Conservation (phyloP, 35 echinoderm and acorn worm species). For the Stichopus chloronotus region DNA sequence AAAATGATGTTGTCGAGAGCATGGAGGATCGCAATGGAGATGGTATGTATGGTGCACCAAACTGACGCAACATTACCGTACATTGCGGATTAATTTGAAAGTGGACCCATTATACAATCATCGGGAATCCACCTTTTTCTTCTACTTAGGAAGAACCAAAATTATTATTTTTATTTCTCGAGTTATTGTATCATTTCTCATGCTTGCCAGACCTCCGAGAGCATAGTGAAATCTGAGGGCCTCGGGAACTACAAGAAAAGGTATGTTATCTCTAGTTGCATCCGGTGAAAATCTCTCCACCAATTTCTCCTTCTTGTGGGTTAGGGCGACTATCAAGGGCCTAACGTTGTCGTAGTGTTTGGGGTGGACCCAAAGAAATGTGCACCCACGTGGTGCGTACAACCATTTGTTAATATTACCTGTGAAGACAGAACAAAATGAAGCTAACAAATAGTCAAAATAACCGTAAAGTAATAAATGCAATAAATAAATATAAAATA, state of each 20-base stretch:
- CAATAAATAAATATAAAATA: neutral
- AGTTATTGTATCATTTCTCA: neutral
- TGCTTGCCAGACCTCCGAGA: slow-evolving; percentile 27
- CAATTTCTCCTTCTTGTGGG: slow-evolving; percentile 9
- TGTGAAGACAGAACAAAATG: neutral
- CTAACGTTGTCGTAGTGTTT: slow-evolving; percentile 58
- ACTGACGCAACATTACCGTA: neutral
- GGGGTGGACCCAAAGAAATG: slow-evolving; percentile 80
- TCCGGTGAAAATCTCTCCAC: neutral
- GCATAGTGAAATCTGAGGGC: neutral
- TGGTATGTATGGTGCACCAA: neutral
- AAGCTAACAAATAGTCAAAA: too few species aligned
- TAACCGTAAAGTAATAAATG: neutral
- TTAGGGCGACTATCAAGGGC: slow-evolving; percentile 21
- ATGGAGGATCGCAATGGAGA: neutral
- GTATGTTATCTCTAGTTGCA: slow-evolving; percentile 41
- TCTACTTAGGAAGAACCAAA: neutral
- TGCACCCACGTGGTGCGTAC: slow-evolving; percentile 76
- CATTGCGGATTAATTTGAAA: too few species aligned
- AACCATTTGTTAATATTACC: slow-evolving; percentile 94
- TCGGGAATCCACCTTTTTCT: neutral
- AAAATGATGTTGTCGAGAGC: neutral
- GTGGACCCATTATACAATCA: neutral
- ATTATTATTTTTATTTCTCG: neutral
- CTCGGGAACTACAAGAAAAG: neutral